These are phyloP conservation scores for Melinaea menophilus DNA, from an alignment of 2,888 invertebrate genomes.

Conservation along the genomic window DNA sequence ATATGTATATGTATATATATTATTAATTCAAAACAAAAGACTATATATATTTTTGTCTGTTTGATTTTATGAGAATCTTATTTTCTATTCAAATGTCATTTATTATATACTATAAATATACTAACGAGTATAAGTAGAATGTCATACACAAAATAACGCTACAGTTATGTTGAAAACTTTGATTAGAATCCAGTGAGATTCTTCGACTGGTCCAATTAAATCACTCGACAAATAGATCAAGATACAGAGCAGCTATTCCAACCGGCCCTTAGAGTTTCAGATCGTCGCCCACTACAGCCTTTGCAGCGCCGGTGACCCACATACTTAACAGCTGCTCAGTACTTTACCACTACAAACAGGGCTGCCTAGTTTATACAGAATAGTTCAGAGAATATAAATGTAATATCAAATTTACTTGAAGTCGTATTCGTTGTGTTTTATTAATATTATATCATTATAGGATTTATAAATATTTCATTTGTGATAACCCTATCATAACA, in stretches of 20 bases:
- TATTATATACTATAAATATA: too few relatives aligned
- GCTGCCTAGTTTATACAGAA: slow-evolving; percentile 21
- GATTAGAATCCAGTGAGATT: not conserved
- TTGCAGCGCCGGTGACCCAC: slow-evolving; percentile 62
- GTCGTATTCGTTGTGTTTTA: too few relatives aligned
- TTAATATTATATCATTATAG: too few relatives aligned
- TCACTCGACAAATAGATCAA: slow-evolving; percentile 18
- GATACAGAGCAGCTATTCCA: slow-evolving; percentile 24
- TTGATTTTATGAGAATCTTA: too few relatives aligned
- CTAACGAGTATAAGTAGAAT: too few relatives aligned
- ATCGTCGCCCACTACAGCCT: slow-evolving; percentile 52
- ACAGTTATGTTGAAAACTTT: not conserved
- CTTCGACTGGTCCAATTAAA: slow-evolving; percentile 9
- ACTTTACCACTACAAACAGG: slow-evolving; percentile 42
- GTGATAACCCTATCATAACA: slow-evolving; percentile 31
- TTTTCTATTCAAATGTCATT: too few relatives aligned
- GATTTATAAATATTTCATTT: not conserved
- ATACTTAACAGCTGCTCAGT: slow-evolving; percentile 48
- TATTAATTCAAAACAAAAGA: too few relatives aligned
- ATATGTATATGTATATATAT: too few relatives aligned
- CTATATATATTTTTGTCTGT: too few relatives aligned
- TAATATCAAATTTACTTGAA: too few relatives aligned
- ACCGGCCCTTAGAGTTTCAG: slow-evolving; percentile 47
- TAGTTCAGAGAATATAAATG: too few relatives aligned
- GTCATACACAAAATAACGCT: not conserved